Evolutionary conservation across 2,113 vertebrate species (phyloP).

Genomic region (Nycticebus coucang): DNA sequence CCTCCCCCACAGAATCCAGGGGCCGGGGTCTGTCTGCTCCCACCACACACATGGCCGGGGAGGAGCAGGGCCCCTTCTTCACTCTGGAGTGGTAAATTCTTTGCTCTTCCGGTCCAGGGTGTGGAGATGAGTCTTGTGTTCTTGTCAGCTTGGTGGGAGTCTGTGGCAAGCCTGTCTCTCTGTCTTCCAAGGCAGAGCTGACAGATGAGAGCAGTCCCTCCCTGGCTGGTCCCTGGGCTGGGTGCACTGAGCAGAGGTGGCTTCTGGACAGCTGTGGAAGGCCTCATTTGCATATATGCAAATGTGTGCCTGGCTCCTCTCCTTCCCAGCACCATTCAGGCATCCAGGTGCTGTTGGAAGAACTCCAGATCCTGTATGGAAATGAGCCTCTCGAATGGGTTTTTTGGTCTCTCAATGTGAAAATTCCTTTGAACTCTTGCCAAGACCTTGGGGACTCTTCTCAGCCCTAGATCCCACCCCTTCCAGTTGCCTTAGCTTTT

Average conservation of each 20-base stretch:
- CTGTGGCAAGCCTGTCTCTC: constrained; percentile 31
- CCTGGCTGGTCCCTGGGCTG: background rate
- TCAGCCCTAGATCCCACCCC: background rate
- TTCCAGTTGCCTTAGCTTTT: background rate
- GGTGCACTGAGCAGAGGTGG: constrained; percentile 5
- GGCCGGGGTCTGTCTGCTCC: background rate
- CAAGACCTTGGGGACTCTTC: constrained; percentile 19
- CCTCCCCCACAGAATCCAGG: background rate
- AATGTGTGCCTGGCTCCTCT: constrained; percentile 37
- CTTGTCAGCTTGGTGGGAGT: constrained; percentile 20
- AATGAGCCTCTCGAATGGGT: constrained; percentile 55
- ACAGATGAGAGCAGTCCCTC: background rate
- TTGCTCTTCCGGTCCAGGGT: background rate
- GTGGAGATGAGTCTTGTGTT: background rate
- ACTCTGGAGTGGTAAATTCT: background rate
- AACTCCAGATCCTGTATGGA: constrained; percentile 62
- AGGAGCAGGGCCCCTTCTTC: background rate
- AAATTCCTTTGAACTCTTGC: constrained; percentile 62
- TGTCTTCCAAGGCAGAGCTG: constrained; percentile 8
- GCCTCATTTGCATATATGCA: constrained; percentile 75
- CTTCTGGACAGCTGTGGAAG: constrained; percentile 45
- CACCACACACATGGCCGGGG: background rate
- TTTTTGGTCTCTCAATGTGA: constrained; percentile 46
- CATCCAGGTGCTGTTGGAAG: constrained; percentile 71
- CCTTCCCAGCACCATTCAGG: constrained; percentile 26